phyloP scores from a whole-genome alignment of 2,888 invertebrate genomes.

The Agrotis exclamationis region DNA sequence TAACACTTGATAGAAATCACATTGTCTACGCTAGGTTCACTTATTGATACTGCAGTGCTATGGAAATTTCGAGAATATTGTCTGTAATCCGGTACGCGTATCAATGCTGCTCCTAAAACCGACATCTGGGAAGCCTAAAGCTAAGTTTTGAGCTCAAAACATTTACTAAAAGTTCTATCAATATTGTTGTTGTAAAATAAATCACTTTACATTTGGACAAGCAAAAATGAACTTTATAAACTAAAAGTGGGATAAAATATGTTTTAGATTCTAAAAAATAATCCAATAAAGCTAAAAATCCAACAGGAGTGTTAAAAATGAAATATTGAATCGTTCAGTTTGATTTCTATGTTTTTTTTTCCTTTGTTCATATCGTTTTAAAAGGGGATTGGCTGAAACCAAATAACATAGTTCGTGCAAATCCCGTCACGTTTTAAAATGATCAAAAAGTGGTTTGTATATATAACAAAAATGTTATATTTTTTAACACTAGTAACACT shows the following conservation, averaged over 20 bases:
- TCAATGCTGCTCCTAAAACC: neutral
- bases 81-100: neutral
- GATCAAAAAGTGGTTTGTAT: neutral
- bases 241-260: neutral
- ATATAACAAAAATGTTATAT: neutral
- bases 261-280: conserved; percentile 11
- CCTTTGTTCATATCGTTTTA: neutral
- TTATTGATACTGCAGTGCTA: neutral
- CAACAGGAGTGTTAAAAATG: conserved; percentile 16
- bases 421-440: conserved; percentile 2
- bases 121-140: neutral
- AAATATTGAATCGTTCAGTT: conserved; percentile 41
- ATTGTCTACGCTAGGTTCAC: neutral
- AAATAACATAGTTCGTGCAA: conserved; percentile 13
- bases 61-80: neutral
- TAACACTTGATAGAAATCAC: no score
- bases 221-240: neutral
- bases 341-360: conserved; percentile 29
- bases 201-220: neutral
- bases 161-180: neutral
- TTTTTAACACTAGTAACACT: neutral
- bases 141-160: neutral
- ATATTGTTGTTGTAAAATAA: neutral
- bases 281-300: conserved; percentile 27
- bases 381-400: conserved; percentile 31